These are phyloP conservation scores for Drosophila sechellia DNA, from an alignment of 1,140 invertebrate genomes.

Conservation along the genomic window DNA sequence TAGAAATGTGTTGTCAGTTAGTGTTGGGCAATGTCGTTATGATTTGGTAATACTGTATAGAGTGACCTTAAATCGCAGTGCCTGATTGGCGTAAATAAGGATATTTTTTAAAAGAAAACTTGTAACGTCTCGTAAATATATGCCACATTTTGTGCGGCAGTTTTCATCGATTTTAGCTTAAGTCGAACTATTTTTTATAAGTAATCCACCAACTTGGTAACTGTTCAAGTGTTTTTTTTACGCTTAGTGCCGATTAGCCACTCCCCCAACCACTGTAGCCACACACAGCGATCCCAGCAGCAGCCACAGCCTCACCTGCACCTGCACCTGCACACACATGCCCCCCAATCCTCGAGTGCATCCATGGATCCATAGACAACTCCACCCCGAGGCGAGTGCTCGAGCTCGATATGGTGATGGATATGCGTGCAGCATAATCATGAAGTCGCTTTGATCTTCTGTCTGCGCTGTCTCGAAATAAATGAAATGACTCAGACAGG, in stretches of 20 bases:
- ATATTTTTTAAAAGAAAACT: too few relatives aligned
- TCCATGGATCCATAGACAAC: not conserved
- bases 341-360: not conserved
- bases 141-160: too few relatives aligned
- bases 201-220: not conserved
- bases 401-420: conserved; percentile 74
- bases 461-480: conserved; percentile 68
- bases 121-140: too few relatives aligned
- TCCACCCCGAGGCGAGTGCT: conserved; percentile 32
- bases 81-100: too few relatives aligned
- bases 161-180: too few relatives aligned
- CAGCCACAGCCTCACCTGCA: conserved; percentile 4
- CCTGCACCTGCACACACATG: conserved; percentile 7
- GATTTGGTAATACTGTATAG: too few relatives aligned
- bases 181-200: too few relatives aligned
- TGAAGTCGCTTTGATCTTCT: conserved; percentile 72
- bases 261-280: conserved; percentile 16
- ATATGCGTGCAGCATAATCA: conserved; percentile 76
- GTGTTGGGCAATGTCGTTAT: too few relatives aligned
- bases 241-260: conserved; percentile 8
- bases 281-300: conserved; percentile 11
- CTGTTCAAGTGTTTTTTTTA: not conserved
- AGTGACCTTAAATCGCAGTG: too few relatives aligned
- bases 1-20: not conserved
- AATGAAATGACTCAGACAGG: conserved; percentile 63